Base-by-base conservation (phyloP, 2,888 invertebrate species). In the Vannuccia rotundouncinata region DNA sequence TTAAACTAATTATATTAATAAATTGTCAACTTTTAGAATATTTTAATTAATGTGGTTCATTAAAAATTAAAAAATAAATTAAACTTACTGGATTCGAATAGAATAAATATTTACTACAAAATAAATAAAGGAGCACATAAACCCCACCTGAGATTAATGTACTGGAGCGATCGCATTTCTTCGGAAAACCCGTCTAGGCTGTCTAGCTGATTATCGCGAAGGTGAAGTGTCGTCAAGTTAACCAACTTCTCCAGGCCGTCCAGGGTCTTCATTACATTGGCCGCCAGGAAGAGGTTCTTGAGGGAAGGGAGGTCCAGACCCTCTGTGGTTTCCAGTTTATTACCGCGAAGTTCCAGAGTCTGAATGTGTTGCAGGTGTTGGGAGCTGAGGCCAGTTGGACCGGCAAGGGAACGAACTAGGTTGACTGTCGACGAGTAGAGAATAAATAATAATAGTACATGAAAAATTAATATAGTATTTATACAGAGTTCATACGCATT, bases 111-210 rank as follows among this genome's bases (percentile, higher is more conserved):
- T n/a, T n/a, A n/a, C n/a, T n/a, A n/a, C n/a, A n/a, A n/a, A n/a
- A n/a, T n/a, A n/a, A n/a, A n/a, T n/a, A n/a, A n/a, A n/a, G n/a
- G n/a, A n/a, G n/a, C n/a, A n/a, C n/a, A n/a, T n/a, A n/a, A n/a
- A n/a, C n/a, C 10, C 29, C 28, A 87, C 88, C 88, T 85, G 66
- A 88, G 82, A 82, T 88, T 88, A 29, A 88, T 83, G 82, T 88
- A 87, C 79, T 87, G 86, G 77, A 88, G 83, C 78, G 84, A 83
- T 79, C 84, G 84, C 78, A 85, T 84, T 1, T 84, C 83, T 45
- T 86, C 87, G 25, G 85, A 82, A 81, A 88, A 87, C 1, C 88
- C 88, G 79, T 87, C 86, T 1, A 88, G 83, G 60, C 82, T 84
- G 77, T 85, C 84, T 2, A 88, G 28, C 80, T 87, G 85, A 82